Base-by-base conservation (phyloP, 2,888 invertebrate genomes). In the Drosophila siamana region DNA sequence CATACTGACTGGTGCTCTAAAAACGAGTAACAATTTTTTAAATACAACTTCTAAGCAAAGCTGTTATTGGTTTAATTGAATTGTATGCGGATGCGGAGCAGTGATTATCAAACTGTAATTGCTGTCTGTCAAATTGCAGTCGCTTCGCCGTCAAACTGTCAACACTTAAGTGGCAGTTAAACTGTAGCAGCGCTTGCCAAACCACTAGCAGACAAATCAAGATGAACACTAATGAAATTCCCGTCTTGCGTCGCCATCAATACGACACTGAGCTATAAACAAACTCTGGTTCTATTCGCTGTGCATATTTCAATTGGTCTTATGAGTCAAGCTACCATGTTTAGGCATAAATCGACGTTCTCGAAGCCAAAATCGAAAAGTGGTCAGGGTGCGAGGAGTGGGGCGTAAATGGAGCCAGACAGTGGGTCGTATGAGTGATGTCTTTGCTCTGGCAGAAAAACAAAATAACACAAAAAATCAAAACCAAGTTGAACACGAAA, bases 401-500 rank as follows among this genome's bases (percentile, higher is more conserved):
- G 50, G 41, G 54, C 54, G 44, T 4, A 16, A n/a, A 24, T 26
- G 46, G 40, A 48, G 19, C n/a, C 48, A 52, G 63, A 57, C 74
- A 65, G 52, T 61, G 69, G 76, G 76, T 60, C 80, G 63, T 84
- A 77, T 82, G 86, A 77, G 74, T 84, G 84, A 82, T 86, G 69
- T 77, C 68, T 86, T 61, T 69, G 51, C 52, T 44, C 56, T 63
- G 55, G 38, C 46, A 56, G 46, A 4, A 30, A 24, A 24, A 22
- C 9, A 11, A 43, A 26, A 40, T 33, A 54, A 51, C 19, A 26
- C 26, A 24, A 4, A 26, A 26, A 2, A 24, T 1, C 24, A 24
- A 59, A 46, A 40, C 38, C 41, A n/a, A 56, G 15, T 22, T 50
- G 43, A 46, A 51, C 33, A 13, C 41, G 41, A 26, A 43, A 48